Conservation (phyloP, 2,888 invertebrate species). For the Aradus depressus region DNA sequence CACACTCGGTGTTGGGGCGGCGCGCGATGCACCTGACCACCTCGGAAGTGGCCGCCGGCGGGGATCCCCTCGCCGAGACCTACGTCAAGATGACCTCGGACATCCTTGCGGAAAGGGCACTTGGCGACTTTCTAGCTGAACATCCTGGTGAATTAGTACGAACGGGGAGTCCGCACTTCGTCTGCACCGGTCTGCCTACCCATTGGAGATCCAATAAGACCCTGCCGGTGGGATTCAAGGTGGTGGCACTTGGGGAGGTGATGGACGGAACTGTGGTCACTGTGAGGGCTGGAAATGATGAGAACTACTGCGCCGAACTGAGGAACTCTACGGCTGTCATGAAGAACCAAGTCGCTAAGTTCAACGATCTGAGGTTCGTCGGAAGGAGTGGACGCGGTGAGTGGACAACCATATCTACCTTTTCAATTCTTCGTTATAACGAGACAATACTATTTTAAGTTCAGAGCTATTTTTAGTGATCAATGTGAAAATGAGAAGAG, state of each 20-base stretch:
- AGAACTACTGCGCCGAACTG: slow-evolving; percentile 92
- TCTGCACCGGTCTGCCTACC: slow-evolving; percentile 86
- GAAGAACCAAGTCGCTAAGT: slow-evolving; percentile 98
- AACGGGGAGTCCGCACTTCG: slow-evolving; percentile 87
- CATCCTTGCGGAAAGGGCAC: slow-evolving; percentile 74
- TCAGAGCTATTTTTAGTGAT: too few species aligned
- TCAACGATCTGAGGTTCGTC: slow-evolving; percentile 96
- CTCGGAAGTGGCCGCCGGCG: slow-evolving; percentile 45
- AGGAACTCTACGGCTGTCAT: slow-evolving; percentile 91
- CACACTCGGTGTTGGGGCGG: slow-evolving; percentile 2
- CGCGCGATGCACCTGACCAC: slow-evolving; percentile 40
- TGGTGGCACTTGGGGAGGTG: slow-evolving; percentile 86
- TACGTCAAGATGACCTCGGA: slow-evolving; percentile 84
- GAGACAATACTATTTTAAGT: too few species aligned
- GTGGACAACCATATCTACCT: too few species aligned
- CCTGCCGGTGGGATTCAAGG: slow-evolving; percentile 91
- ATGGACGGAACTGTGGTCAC: slow-evolving; percentile 94
- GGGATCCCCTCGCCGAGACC: slow-evolving; percentile 61
- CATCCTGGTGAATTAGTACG: slow-evolving; percentile 86
- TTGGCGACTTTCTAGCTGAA: slow-evolving; percentile 77
- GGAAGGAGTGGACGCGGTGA: slow-evolving; percentile 97
- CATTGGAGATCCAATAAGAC: slow-evolving; percentile 99
- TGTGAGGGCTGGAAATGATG: slow-evolving; percentile 94
- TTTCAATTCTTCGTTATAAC: too few species aligned
- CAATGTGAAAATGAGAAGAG: too few species aligned